Evolutionary conservation across 1,140 invertebrate species (phyloP), one percentile per base, ranked within the genome.

Genomic region (Brachionus rubens): DNA sequence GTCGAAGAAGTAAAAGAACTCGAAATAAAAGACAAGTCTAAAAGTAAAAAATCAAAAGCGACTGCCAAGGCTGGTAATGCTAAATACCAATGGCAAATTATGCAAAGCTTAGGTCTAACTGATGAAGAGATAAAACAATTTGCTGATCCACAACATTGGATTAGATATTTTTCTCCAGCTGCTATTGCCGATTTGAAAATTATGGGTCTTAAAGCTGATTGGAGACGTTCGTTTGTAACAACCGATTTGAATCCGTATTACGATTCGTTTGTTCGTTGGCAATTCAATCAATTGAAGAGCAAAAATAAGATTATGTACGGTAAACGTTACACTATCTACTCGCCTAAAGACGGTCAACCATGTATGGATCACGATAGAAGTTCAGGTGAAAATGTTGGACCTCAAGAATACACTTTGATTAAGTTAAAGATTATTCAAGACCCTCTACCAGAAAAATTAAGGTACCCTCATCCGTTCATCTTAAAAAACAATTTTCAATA

Each of bases 281-380:
- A 98, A 84, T 99, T 95, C 83, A 83, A 91, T 75, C 90, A 90
- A 78, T 85, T 99, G n/a, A 93, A 92, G 82, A 88, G 90, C 75
- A 87, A 88, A 76, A 91, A 93, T 76, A 96, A 95, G 85, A 90
- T 98, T 36, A 90, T 93, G 83, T 99, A 93, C 88, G 97, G 97
- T 28, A 99, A 99, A 86, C 87, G 97, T 70, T 93, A 98, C 81
- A 96, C 95, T 10, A 93, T 99, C 78, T 99, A 90, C 85, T 98
- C 96, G 0, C 95, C 96, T 1, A 89, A 91, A 80, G 96, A 99
- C 86, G 90, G 91, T 36, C 97, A 99, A 83, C 96, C 97, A 2
- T 99, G 97, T 83, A 99, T 99, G 97, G 97, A 99, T 85, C 97
- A 99, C 83, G 97, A 99, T 85, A 88, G 97, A 79, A 90, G 91